phyloP scores from a whole-genome alignment of 2,888 invertebrate genomes.

The Clitarchus hookeri region DNA sequence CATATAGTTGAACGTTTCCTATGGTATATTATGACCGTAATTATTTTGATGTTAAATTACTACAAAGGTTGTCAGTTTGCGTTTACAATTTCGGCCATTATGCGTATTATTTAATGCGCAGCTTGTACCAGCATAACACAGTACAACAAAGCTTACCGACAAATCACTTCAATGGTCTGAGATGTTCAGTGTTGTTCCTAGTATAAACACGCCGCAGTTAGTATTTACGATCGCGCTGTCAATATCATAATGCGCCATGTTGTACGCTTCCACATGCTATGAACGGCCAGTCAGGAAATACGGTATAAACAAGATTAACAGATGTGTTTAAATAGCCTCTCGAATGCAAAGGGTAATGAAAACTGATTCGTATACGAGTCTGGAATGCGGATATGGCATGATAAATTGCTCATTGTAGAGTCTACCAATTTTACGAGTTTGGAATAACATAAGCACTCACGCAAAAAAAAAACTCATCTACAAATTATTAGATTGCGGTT shows the following conservation, averaged over 20 bases:
- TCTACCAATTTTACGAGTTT: too few relatives aligned
- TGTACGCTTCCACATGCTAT: background rate
- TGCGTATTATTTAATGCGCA: background rate
- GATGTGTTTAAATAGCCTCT: background rate
- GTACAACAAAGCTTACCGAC: background rate
- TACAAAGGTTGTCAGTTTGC: too few relatives aligned
- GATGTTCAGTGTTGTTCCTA: background rate
- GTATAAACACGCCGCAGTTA: background rate
- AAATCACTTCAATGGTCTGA: background rate
- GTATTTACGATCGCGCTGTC: background rate
- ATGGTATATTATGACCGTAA: too few relatives aligned
- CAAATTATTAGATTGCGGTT: too few relatives aligned
- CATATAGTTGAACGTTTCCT: too few relatives aligned
- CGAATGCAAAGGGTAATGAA: background rate
- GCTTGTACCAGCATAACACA: background rate
- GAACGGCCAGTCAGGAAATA: background rate
- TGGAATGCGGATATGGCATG: background rate
- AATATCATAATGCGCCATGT: background rate
- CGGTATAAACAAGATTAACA: background rate
- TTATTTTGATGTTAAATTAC: too few relatives aligned
- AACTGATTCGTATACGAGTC: background rate
- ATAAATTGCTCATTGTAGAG: too few relatives aligned
- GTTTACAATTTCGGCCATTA: too few relatives aligned
- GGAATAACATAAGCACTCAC: too few relatives aligned
- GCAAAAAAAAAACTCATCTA: too few relatives aligned